These are phyloP conservation scores for Caenorhabditis japonica DNA, from an alignment of 2,888 invertebrate species.

Conservation along the genomic window DNA sequence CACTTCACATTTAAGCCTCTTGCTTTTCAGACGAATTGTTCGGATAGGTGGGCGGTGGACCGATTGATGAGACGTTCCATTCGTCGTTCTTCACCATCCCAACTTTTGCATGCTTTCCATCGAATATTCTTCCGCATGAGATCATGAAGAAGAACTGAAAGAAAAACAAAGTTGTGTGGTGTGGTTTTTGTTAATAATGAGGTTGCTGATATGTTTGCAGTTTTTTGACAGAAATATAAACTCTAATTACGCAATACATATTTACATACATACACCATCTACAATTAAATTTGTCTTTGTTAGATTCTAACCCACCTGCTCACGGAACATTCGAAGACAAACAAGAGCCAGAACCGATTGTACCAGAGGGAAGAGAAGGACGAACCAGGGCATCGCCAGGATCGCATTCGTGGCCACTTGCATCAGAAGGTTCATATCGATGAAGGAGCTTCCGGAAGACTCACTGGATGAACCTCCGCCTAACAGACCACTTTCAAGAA, in stretches of 20 bases:
- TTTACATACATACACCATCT: too few species aligned
- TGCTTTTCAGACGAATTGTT: slow-evolving; percentile 27
- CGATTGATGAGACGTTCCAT: slow-evolving; percentile 28
- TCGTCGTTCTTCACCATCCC: slow-evolving; percentile 34
- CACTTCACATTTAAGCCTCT: slow-evolving; percentile 30
- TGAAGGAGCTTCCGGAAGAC: slow-evolving; percentile 13
- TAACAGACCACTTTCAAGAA: slow-evolving; percentile 44
- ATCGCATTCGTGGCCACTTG: slow-evolving; percentile 55
- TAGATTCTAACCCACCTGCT: slow-evolving; percentile 58
- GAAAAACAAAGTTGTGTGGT: too few species aligned
- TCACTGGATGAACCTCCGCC: slow-evolving; percentile 11
- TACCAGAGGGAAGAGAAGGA: slow-evolving; percentile 63
- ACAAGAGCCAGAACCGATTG: slow-evolving; percentile 55
- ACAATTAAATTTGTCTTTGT: too few species aligned
- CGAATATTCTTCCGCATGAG: slow-evolving; percentile 48
- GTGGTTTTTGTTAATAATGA: too few species aligned
- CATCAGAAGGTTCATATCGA: slow-evolving; percentile 53
- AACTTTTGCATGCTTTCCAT: slow-evolving; percentile 38
- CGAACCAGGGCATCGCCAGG: slow-evolving; percentile 61
- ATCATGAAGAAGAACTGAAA: slow-evolving; percentile 56
- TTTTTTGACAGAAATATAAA: too few species aligned
- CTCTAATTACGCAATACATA: too few species aligned
- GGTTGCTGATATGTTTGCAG: too few species aligned
- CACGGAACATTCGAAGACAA: slow-evolving; percentile 57
- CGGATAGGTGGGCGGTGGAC: slow-evolving; percentile 30